phyloP scores from a whole-genome alignment of 2,113 vertebrate species.

The Lepus americanus region DNA sequence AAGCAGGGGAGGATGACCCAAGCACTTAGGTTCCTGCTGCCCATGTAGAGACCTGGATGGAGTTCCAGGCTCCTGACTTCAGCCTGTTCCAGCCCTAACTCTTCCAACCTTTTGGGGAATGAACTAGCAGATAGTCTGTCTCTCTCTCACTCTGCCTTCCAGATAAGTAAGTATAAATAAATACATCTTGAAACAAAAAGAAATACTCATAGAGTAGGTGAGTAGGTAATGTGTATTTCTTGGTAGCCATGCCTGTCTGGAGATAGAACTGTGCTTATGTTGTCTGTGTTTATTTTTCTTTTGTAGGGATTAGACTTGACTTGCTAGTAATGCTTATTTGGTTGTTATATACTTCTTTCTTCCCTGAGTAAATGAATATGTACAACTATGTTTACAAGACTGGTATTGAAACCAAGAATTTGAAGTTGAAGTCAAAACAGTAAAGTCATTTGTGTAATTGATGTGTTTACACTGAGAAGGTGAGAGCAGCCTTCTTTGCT shows the following conservation, averaged over 20 bases:
- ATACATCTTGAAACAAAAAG: no score
- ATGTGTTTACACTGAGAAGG: conserved; percentile 13
- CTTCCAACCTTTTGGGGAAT: no score
- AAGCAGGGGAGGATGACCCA: no score
- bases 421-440: neutral
- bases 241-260: neutral
- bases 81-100: no score
- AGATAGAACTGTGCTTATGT: neutral
- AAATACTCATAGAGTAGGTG: no score
- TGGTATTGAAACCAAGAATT: neutral
- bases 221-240: neutral
- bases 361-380: neutral
- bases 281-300: neutral
- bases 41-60: no score
- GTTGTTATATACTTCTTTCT: neutral
- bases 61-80: no score
- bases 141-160: no score
- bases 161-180: no score
- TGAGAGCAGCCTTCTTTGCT: conserved; percentile 17
- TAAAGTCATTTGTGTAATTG: neutral
- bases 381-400: neutral
- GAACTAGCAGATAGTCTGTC: no score
- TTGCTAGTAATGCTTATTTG: neutral
- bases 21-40: no score
- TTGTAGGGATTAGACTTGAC: neutral